Percentiles rank a stretch among this genome's conserved stretches.
Conservation (phyloP, 2,113 vertebrate species). For the Scomber scombrus region DNA sequence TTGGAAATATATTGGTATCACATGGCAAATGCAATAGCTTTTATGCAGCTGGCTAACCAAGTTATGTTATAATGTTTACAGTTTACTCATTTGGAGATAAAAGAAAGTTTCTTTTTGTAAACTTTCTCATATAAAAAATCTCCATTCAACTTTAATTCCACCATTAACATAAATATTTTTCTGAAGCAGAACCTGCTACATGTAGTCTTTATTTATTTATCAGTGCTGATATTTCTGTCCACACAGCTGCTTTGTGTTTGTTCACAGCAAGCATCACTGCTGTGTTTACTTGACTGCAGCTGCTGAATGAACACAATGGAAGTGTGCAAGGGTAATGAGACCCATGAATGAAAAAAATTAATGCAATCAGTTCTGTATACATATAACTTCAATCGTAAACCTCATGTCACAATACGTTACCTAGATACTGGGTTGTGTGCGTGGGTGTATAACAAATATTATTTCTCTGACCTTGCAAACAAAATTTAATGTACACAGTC, state of each 20-base stretch:
- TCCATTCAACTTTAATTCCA: too few species aligned
- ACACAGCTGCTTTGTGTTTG: slow-evolving; percentile 22
- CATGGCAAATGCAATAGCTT: too few species aligned
- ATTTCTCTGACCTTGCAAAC: neutral
- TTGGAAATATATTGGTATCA: too few species aligned
- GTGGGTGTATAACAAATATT: slow-evolving; percentile 1
- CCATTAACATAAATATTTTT: too few species aligned
- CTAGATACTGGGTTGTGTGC: slow-evolving; percentile 7
- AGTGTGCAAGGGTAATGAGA: neutral
- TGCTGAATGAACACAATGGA: slow-evolving; percentile 9
- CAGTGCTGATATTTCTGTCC: neutral
- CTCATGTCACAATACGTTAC: slow-evolving; percentile 1
- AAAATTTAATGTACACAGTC: neutral
- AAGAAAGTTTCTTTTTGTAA: too few species aligned
- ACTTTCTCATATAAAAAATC: too few species aligned
- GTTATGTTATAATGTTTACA: too few species aligned
- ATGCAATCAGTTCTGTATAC: slow-evolving; percentile 2
- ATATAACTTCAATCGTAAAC: slow-evolving; percentile 14
- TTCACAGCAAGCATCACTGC: neutral
- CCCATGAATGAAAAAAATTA: neutral
- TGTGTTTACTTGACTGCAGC: neutral
- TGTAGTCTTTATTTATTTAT: too few species aligned
- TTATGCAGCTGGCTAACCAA: too few species aligned
- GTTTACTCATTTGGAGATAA: too few species aligned
- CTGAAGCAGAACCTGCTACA: too few species aligned